Evolutionary conservation across 2,797 vertebrate species (phyloP), one percentile per base, ranked within the genome.

Genomic region (Taenioides sp.): DNA sequence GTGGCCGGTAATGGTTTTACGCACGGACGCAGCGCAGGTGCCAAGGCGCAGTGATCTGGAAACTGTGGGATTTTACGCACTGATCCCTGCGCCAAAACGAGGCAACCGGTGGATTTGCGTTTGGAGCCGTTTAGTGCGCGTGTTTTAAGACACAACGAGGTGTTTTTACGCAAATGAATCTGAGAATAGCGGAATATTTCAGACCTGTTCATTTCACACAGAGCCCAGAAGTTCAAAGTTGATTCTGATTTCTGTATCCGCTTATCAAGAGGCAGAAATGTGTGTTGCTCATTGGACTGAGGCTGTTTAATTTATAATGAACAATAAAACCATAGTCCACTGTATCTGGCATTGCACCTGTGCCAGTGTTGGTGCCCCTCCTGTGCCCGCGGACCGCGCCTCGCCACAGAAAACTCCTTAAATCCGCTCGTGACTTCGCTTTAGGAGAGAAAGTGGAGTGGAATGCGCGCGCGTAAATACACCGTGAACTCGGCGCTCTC

Each of bases 401-500:
- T n/a, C n/a, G n/a, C n/a, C n/a, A n/a, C n/a, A n/a, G n/a, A 43
- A 43, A 43, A 3, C 40, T 43, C 40, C 40, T 12, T 2, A 17
- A 59, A 59, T 16, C 23, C 12, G 16, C 23, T 25, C 25, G 7
- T 59, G 58, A 59, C 58, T 59, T 59, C 25, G 20, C 58, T 60
- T 18, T 2, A 37, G 10, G 7, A 9, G 34, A 34, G 34, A 34
- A 10, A 37, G 7, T 31, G 28, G 17, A 37, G 31, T 34, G 61
- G 61, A 65, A 64, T 69, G 71, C 69, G 5, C 57, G 58, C 27
- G 58, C 17, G 9, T 31, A 31, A 18, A 31, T 2, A 1, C 58
- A 60, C 58, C 58, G 27, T 31, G 23, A 65, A 28, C 71, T 72
- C 71, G 17, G 70, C 67, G 61, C 31, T 43, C 58, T 20, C 71